Percentiles rank a stretch among this genome's conserved stretches.
Evolutionary conservation across 2,113 vertebrate genomes (phyloP).

Genomic region (Prochilodus magdalenae): DNA sequence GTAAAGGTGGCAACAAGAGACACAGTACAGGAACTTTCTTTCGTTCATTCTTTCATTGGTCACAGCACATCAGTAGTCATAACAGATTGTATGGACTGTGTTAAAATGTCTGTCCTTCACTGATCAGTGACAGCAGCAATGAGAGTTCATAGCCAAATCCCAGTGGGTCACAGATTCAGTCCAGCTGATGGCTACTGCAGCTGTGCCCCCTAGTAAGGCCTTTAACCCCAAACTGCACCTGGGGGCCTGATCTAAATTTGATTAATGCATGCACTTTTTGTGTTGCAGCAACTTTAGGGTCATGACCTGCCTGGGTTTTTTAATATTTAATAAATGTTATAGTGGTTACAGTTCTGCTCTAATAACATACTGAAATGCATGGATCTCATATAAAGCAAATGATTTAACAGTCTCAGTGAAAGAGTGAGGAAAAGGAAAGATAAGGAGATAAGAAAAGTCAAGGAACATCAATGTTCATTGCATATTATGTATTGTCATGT

Average conservation of each 20-base stretch:
- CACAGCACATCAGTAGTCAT: too few species aligned
- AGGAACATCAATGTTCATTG: background rate
- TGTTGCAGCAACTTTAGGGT: background rate
- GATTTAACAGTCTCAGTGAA: background rate
- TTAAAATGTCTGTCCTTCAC: too few species aligned
- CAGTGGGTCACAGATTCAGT: background rate
- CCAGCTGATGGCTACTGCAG: background rate
- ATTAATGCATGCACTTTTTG: background rate
- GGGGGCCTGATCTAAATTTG: background rate
- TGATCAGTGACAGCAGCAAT: too few species aligned
- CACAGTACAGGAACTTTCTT: too few species aligned
- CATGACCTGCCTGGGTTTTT: background rate
- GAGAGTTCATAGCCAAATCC: background rate
- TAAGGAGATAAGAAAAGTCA: background rate
- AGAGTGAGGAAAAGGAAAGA: too few species aligned
- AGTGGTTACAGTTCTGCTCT: background rate
- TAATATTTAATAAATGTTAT: too few species aligned
- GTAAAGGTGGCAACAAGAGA: too few species aligned
- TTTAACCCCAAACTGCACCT: background rate
- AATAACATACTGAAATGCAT: background rate
- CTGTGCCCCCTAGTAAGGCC: background rate
- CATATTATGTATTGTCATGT: background rate
- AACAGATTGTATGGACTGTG: too few species aligned
- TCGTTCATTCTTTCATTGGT: too few species aligned
- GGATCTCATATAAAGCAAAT: background rate